Evolutionary conservation across 2,797 vertebrate species (phyloP).

Genomic region (Enteromius anoplus): DNA sequence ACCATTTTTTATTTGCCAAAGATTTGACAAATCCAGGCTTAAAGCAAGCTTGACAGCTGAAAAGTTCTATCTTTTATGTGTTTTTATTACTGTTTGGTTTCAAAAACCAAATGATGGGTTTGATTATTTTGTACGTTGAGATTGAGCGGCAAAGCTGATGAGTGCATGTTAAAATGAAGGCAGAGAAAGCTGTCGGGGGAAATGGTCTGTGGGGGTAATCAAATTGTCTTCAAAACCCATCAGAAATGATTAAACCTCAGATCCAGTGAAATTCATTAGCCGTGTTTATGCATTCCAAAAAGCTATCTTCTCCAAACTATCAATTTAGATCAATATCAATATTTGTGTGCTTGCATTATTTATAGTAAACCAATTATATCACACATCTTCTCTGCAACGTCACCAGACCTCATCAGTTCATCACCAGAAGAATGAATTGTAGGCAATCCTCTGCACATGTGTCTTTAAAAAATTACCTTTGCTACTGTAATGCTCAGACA

Average conservation of each 20-base stretch:
- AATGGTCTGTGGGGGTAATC: conserved; percentile 32
- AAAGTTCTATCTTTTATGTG: conserved; percentile 3
- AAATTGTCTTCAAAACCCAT: conserved; percentile 46
- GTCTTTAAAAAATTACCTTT: not conserved
- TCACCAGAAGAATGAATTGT: not conserved
- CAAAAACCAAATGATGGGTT: conserved; percentile 32
- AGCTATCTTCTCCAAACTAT: conserved; percentile 28
- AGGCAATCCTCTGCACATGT: not conserved
- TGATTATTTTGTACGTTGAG: conserved; percentile 9
- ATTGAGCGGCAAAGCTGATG: not conserved
- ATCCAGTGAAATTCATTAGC: conserved; percentile 34
- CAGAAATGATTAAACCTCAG: conserved; percentile 36
- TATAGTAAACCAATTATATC: conserved; percentile 11
- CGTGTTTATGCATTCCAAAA: conserved; percentile 18
- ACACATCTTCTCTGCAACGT: not conserved
- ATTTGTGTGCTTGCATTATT: conserved; percentile 13
- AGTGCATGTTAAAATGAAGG: conserved; percentile 9
- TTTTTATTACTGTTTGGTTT: conserved; percentile 31
- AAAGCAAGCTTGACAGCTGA: conserved; percentile 9
- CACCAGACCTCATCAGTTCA: not conserved
- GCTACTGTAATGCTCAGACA: too few species aligned
- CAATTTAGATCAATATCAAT: conserved; percentile 37
- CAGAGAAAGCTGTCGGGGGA: conserved; percentile 20
- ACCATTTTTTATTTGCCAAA: not conserved
- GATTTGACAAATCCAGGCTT: conserved; percentile 26